phyloP scores from a whole-genome alignment of 2,113 vertebrate genomes.

The Zapus hudsonius region DNA sequence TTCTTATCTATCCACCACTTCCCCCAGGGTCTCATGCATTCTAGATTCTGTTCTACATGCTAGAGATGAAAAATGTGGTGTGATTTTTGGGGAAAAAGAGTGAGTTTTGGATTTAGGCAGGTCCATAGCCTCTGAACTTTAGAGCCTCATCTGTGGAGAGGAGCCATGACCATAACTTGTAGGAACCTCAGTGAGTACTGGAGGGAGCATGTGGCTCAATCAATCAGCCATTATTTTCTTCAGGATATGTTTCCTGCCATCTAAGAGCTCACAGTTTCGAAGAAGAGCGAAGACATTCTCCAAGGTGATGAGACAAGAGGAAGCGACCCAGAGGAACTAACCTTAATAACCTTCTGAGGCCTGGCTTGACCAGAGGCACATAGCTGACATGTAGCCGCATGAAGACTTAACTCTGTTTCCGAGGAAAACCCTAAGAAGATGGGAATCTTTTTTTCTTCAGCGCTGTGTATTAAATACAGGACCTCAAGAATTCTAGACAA shows the following conservation, averaged over 20 bases:
- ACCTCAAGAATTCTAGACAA: background rate
- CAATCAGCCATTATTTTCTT: conserved; percentile 38
- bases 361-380: background rate
- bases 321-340: background rate
- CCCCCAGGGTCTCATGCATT: background rate
- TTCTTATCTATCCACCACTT: background rate
- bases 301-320: no score
- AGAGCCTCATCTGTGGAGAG: background rate
- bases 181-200: background rate
- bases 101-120: background rate
- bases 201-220: background rate
- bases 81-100: background rate
- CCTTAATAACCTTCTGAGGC: background rate
- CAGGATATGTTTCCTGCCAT: background rate
- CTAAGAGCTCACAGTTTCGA: background rate
- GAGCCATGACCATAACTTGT: background rate
- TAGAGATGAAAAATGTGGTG: background rate
- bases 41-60: background rate
- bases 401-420: background rate
- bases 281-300: background rate
- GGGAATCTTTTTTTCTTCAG: background rate
- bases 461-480: background rate
- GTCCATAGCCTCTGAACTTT: background rate
- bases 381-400: background rate
- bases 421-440: background rate